A percentile compares a stretch with the other conserved stretches of the same genome.
Conservation (phyloP, 37 sponge, comb jelly and placozoan genomes). For the Halisarca cf. caerulea region DNA sequence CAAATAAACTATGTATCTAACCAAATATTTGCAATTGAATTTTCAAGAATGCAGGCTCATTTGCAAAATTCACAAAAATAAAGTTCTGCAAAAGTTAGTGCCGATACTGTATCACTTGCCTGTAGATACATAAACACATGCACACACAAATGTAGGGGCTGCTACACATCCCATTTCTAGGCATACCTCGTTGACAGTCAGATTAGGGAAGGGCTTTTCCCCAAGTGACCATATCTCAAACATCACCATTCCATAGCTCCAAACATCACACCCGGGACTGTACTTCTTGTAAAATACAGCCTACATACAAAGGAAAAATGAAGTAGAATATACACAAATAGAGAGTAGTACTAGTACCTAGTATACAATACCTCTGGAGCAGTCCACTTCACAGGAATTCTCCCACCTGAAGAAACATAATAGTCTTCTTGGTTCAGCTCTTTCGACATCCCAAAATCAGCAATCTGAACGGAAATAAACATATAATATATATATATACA, state of each 20-base stretch:
- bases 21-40: too few species aligned
- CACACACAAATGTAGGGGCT: too few species aligned
- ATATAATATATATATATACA: not conserved
- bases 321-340: too few species aligned
- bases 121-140: too few species aligned
- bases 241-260: slow-evolving; percentile 19
- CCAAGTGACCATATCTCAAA: slow-evolving; percentile 17
- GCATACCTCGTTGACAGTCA: not conserved
- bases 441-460: slow-evolving; percentile 24
- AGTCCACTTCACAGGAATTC: slow-evolving; percentile 20
- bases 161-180: too few species aligned
- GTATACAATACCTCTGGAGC: slow-evolving; percentile 26
- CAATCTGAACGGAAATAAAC: not conserved
- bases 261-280: slow-evolving; percentile 1
- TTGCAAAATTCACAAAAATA: too few species aligned
- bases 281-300: slow-evolving; percentile 7
- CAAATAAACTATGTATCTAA: too few species aligned
- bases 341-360: too few species aligned
- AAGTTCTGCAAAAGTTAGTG: too few species aligned
- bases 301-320: too few species aligned
- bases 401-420: slow-evolving; percentile 7
- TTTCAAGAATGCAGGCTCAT: too few species aligned
- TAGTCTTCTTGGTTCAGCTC: not conserved
- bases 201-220: not conserved
- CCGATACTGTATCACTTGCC: too few species aligned